A percentile compares a stretch with the other conserved stretches of the same genome.
Evolutionary conservation across 2,888 invertebrate genomes (phyloP).

Genomic region (Molorchus minor): DNA sequence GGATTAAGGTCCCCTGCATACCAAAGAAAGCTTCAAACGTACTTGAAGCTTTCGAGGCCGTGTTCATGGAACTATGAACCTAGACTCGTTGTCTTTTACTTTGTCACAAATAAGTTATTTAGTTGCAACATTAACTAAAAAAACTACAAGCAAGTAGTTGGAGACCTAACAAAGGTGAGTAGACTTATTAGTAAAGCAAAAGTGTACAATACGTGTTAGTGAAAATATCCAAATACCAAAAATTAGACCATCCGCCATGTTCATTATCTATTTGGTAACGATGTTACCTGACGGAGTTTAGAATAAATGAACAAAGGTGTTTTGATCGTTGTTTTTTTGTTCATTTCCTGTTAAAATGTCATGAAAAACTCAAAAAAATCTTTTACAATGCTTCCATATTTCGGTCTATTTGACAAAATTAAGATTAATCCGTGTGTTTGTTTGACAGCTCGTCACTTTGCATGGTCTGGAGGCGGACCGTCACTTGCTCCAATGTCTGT

Average conservation of each 20-base stretch:
- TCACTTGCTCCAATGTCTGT: slow-evolving; percentile 94
- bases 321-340: slow-evolving; percentile 53
- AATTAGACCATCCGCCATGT: slow-evolving; percentile 52
- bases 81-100: slow-evolving; percentile 98
- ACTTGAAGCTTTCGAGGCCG: slow-evolving; percentile 95
- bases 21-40: slow-evolving; percentile 90
- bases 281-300: slow-evolving; percentile 50
- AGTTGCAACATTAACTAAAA: slow-evolving; percentile 94
- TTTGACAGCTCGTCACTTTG: slow-evolving; percentile 81
- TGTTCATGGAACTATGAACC: slow-evolving; percentile 93
- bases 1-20: slow-evolving; percentile 74
- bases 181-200: slow-evolving; percentile 37
- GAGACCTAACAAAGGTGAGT: slow-evolving; percentile 90
- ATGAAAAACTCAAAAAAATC: slow-evolving; percentile 36
- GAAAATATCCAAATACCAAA: slow-evolving; percentile 44
- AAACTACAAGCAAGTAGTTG: slow-evolving; percentile 90
- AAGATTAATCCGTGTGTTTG: slow-evolving; percentile 52
- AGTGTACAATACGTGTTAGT: slow-evolving; percentile 25
- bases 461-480: slow-evolving; percentile 97
- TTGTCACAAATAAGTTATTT: slow-evolving; percentile 98
- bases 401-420: slow-evolving; percentile 33
- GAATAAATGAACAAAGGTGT: slow-evolving; percentile 56
- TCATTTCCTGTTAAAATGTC: slow-evolving; percentile 45
- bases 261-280: slow-evolving; percentile 34
- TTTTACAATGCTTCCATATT: slow-evolving; percentile 29